phyloP scores from a whole-genome alignment of 1,140 invertebrate species.

The Pseudomyrmex pallidus region DNA sequence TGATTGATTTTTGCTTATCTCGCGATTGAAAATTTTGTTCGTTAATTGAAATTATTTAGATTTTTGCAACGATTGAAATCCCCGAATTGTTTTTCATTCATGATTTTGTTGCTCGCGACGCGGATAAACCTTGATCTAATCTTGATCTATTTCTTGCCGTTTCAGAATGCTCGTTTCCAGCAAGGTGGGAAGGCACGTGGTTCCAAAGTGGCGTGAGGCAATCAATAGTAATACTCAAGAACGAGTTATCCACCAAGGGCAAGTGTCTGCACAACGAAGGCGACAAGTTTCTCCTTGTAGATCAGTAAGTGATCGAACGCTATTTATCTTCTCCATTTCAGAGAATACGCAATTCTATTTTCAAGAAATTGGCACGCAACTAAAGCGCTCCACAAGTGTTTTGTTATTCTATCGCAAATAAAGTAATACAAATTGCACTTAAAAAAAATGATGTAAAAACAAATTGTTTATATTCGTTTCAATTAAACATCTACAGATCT shows the following conservation, averaged over 20 bases:
- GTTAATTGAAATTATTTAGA: too few species aligned
- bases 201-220: constrained; percentile 94
- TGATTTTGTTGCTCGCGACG: neutral
- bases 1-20: too few species aligned
- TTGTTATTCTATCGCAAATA: too few species aligned
- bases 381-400: too few species aligned
- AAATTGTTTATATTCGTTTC: too few species aligned
- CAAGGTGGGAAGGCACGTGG: constrained; percentile 92
- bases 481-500: too few species aligned
- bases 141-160: constrained; percentile 59
- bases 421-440: too few species aligned
- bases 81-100: neutral
- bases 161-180: constrained; percentile 91
- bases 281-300: constrained; percentile 93
- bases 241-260: constrained; percentile 92
- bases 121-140: neutral
- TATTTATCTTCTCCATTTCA: neutral
- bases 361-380: too few species aligned
- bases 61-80: too few species aligned
- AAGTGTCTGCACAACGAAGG: constrained; percentile 91
- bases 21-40: too few species aligned
- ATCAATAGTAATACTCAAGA: constrained; percentile 91
- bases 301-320: constrained; percentile 89
- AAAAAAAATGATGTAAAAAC: too few species aligned
- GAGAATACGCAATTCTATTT: neutral